Base-by-base conservation (phyloP, 2,797 vertebrate genomes). In the Myotis daubentonii region DNA sequence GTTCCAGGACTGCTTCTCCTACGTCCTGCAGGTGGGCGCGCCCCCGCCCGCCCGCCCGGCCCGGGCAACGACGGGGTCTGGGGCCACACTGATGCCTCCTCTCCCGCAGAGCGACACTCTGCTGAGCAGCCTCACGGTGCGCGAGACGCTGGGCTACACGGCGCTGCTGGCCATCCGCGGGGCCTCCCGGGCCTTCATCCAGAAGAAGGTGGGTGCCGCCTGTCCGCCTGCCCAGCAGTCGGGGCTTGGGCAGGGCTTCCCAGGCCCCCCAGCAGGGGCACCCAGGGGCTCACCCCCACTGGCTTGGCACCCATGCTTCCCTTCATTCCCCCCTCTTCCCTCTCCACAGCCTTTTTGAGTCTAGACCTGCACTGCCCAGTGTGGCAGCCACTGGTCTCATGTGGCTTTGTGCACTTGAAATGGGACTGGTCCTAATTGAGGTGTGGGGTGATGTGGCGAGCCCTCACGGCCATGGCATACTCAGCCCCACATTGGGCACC, bases 1-100 rank as follows among this genome's bases (percentile, higher is more conserved):
- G 97, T 99, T 99, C 97, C 99, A 99, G 98, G 99, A 99, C 97
- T 99, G 99, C 94, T 99, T 99, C 98, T 99, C 99, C 84, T 99
- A 99, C 0, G 99, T 99, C 20, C 98, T 99, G 95, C 99, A 99
- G 99, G 99, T 99, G 98, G 28, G 96, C 5, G 0, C 1, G 2
- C 2, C 70, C 79, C n/a, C 30, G 5, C 22, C 30, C 30, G 5
- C 22, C 30, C 25, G 4, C 22, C 30, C 25, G 4, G 1, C 51
- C 71, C 0, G 4, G 12, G 11, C 3, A 13, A 25, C 8, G 9
- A n/a, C 8, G 0, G 30, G 12, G 30, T 1, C 33, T 3, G 0
- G 3, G n/a, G 23, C 2, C 8, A 17, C 7, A 2, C 71, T 96
- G 75, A 95, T 2, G 3, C 20, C 23, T 38, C 60, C 38, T 78